Evolutionary conservation across 2,113 vertebrate genomes (phyloP), one percentile per base, ranked within the genome.

Genomic region (Corythaeola cristata): DNA sequence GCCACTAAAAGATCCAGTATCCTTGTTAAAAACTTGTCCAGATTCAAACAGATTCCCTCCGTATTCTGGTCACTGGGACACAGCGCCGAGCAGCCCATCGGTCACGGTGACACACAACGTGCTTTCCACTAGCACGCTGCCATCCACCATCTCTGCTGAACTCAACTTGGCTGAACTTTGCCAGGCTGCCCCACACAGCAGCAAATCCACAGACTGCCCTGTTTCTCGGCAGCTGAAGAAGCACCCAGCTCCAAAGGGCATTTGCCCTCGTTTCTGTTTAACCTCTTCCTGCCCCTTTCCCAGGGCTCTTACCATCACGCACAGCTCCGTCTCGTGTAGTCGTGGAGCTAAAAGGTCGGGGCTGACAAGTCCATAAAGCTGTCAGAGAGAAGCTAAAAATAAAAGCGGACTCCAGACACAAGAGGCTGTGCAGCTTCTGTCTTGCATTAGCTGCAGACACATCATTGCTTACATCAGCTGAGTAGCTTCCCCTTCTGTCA

Each of bases 51-150:
- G 27, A 28, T 55, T 68, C 26, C 39, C 37, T 85, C 49, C 32
- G 0, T 17, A 7, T 11, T 44, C 49, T 19, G n/a, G 21, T 30
- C 50, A 52, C 47, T 21, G 23, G 44, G 41, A 44, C 7, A 45
- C 23, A 33, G 6, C 7, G 55, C 41, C 45, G 68, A 45, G 39
- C 45, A 66, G 68, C 6, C 0, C 4, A 33, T 9, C 2, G 0
- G 1, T 30, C 41, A 55, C 24, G 11, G 30, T 15, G 21, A 44
- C 14, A 8, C 15, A 16, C 2, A 35, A n/a, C 3, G 32, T 7
- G 21, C 39, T 81, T 64, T 17, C 19, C 47, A 5, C 6, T 26
- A 53, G 32, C 21, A 21, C 9, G 41, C 8, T 28, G 56, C 49
- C 63, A 53, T 39, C 44, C n/a, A n/a, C n/a, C 26, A 5, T 33